Base-by-base conservation (phyloP, 2,888 invertebrate species). In the Mythimna loreyi region DNA sequence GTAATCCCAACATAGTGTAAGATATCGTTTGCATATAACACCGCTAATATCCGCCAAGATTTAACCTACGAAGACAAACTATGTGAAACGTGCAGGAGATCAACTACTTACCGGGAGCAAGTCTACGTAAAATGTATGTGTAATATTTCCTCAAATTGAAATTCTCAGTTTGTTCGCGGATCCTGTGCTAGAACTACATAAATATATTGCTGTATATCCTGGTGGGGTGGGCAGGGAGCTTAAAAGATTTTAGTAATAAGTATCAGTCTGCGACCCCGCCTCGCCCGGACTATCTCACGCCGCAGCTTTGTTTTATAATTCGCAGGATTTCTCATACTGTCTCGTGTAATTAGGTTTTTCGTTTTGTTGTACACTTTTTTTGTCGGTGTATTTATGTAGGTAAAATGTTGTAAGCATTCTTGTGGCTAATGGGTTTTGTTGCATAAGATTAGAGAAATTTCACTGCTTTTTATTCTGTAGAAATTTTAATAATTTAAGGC, bases 241-340 rank as follows among this genome's bases (percentile, higher is more conserved):
- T 82, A 82, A 82, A 79, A 79, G 76, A 84, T 82, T 83, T 78
- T 60, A 79, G 84, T 74, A 81, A 78, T 82, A 81, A 81, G 81
- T 78, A 81, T 82, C 72, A 73, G 65, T 73, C 63, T 61, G 62
- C 53, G 62, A 68, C 62, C 68, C 65, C 80, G 67, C 80, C 56
- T 36, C 53, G 33, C 53, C 75, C 36, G 49, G 28, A 55, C 52
- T 81, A 81, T 81, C 82, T 75, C 52, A 67, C 62, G 61, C 69
- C 69, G 63, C 82, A 81, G 80, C 75, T 67, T 82, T 81, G 75
- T 81, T 72, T 52, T 55, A 59, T 58, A 72, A 80, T 82, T 75
- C 61, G 52, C 57, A 63, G 50, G 49, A 64, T 67, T 72, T 61
- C 67, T 72, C 49, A 72, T 43, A 59, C 58, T 67, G 64, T 65